Percentiles rank a stretch among this genome's conserved stretches.
These are phyloP conservation scores for Parauchenoglanis ngamensis DNA, from an alignment of 2,797 vertebrate genomes.

Conservation along the genomic window DNA sequence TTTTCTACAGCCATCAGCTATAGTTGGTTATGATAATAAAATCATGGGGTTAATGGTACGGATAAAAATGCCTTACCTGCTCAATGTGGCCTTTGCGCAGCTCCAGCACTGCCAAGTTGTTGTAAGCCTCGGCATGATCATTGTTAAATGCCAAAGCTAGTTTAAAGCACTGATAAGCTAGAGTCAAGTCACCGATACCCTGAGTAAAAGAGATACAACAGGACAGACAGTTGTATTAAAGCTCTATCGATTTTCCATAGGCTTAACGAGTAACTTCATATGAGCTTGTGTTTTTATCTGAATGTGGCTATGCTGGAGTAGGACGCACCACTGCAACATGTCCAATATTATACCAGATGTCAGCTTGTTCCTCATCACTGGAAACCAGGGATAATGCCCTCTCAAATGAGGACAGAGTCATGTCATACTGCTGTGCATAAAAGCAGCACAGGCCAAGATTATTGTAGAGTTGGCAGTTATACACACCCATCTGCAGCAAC, in stretches of 20 bases:
- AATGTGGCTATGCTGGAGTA: neutral
- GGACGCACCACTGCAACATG: conserved; percentile 90
- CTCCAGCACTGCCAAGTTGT: conserved; percentile 94
- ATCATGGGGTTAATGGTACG: neutral
- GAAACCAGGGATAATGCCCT: conserved; percentile 87
- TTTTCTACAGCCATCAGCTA: neutral
- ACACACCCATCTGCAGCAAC: conserved; percentile 96
- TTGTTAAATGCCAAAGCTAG: conserved; percentile 90
- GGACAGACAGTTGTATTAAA: neutral
- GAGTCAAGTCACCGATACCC: conserved; percentile 88
- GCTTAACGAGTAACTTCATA: neutral
- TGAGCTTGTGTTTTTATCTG: neutral
- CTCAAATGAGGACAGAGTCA: conserved; percentile 95
- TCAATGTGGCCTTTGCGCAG: conserved; percentile 87
- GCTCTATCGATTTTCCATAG: neutral
- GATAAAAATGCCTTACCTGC: conserved; percentile 77
- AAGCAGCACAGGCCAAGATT: conserved; percentile 98
- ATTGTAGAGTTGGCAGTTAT: conserved; percentile 97
- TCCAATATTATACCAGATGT: conserved; percentile 98
- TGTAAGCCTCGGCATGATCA: conserved; percentile 91
- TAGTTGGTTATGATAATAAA: neutral
- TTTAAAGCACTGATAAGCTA: conserved; percentile 94
- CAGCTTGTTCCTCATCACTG: conserved; percentile 89
- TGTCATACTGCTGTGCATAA: conserved; percentile 98
- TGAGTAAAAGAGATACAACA: conserved; percentile 59